A percentile compares a stretch with the other conserved stretches of the same genome.
phyloP scores from a whole-genome alignment of 1,140 invertebrate genomes.

The Diachasmimorpha longicaudata region DNA sequence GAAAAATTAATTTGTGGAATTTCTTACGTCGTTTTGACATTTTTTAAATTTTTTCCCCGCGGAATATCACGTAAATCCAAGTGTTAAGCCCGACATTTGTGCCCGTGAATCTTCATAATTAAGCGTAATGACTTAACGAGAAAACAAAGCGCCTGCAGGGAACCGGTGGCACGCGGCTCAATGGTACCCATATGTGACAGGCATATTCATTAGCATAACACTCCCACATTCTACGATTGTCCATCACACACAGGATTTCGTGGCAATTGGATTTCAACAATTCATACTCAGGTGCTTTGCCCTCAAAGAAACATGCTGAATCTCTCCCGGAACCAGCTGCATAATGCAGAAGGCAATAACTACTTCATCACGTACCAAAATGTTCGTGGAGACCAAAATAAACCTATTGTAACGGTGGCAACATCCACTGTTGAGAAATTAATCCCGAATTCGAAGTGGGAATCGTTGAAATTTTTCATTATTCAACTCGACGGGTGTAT shows the following conservation, averaged over 20 bases:
- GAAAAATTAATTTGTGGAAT: no score
- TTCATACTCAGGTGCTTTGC: not conserved
- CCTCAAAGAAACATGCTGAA: not conserved
- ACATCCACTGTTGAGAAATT: no score
- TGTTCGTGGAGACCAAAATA: no score
- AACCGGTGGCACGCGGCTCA: not conserved
- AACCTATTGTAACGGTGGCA: no score
- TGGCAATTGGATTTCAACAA: not conserved
- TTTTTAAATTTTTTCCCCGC: not conserved
- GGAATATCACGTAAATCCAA: not conserved
- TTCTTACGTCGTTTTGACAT: no score
- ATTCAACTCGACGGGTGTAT: no score
- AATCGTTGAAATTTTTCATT: no score
- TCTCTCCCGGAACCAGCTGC: not conserved
- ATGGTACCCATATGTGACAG: constrained; percentile 1
- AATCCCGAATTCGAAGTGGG: no score
- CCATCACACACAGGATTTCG: not conserved
- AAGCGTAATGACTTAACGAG: constrained; percentile 5
- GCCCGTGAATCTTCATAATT: not conserved
- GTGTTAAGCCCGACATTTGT: not conserved
- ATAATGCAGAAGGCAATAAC: not conserved
- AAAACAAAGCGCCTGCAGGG: not conserved
- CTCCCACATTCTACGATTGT: not conserved
- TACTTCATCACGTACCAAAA: not conserved
- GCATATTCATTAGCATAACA: constrained; percentile 10